A percentile compares a stretch with the other conserved stretches of the same genome.
Evolutionary conservation across 1,140 invertebrate genomes (phyloP).

Genomic region (Aphis gossypii): DNA sequence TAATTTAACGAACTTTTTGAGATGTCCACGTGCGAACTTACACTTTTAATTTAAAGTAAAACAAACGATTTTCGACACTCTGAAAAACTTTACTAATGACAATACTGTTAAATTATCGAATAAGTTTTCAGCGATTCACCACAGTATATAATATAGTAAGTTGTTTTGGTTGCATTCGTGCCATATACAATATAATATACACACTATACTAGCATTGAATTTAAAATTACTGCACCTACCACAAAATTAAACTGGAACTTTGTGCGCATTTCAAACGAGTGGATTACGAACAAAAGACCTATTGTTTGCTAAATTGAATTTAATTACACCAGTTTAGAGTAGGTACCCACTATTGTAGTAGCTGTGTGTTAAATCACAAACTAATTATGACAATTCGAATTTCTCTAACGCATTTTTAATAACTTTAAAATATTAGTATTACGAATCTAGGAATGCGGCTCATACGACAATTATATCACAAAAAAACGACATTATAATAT

Average conservation of each 20-base stretch:
- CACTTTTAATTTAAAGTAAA: conserved; percentile 6
- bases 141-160: neutral
- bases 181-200: neutral
- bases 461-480: neutral
- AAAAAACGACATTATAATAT: neutral
- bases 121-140: neutral
- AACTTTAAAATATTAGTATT: neutral
- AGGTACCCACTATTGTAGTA: neutral
- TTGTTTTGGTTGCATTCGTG: neutral
- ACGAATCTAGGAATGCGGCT: neutral
- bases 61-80: neutral
- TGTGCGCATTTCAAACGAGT: conserved; percentile 13
- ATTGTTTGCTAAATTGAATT: conserved; percentile 28
- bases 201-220: neutral
- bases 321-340: conserved; percentile 1
- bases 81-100: neutral
- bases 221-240: conserved; percentile 4
- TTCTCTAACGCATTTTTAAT: neutral
- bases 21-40: neutral
- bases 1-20: neutral
- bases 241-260: neutral
- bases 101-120: neutral
- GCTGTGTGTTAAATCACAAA: neutral
- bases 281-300: conserved; percentile 20
- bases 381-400: conserved; percentile 9